phyloP scores from a whole-genome alignment of 2,113 vertebrate genomes.

The Oreochromis aureus region DNA sequence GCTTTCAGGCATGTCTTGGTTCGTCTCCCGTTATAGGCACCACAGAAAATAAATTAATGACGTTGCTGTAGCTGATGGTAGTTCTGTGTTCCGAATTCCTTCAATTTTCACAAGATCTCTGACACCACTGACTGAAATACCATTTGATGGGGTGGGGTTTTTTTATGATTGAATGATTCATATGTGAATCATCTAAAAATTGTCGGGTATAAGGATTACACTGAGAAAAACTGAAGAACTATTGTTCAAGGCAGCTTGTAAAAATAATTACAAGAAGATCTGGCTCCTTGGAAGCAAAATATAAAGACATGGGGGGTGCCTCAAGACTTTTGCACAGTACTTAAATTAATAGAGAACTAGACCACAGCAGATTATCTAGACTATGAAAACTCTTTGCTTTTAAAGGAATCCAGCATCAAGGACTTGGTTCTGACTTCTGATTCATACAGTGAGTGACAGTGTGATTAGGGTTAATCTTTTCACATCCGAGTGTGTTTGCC shows the following conservation, averaged over 20 bases:
- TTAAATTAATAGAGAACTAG: neutral
- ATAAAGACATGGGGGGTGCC: neutral
- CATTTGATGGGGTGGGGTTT: neutral
- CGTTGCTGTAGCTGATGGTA: neutral
- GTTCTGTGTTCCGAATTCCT: neutral
- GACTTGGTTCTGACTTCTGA: neutral
- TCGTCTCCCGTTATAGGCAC: neutral
- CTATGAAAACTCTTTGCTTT: neutral
- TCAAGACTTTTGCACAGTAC: neutral
- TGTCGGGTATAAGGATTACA: neutral
- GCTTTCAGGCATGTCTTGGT: neutral
- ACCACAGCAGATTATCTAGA: neutral
- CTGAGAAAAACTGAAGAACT: neutral
- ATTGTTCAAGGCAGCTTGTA: neutral
- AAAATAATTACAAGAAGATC: neutral
- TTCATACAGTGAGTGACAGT: neutral
- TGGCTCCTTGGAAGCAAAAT: neutral
- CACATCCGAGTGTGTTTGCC: neutral
- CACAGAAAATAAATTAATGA: neutral
- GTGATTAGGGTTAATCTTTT: neutral
- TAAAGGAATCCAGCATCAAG: neutral
- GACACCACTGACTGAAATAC: neutral
- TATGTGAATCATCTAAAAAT: neutral
- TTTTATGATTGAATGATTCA: neutral
- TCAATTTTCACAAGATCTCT: neutral